Base-by-base conservation (phyloP, 1,140 invertebrate species). In the Heliconius hermathena region DNA sequence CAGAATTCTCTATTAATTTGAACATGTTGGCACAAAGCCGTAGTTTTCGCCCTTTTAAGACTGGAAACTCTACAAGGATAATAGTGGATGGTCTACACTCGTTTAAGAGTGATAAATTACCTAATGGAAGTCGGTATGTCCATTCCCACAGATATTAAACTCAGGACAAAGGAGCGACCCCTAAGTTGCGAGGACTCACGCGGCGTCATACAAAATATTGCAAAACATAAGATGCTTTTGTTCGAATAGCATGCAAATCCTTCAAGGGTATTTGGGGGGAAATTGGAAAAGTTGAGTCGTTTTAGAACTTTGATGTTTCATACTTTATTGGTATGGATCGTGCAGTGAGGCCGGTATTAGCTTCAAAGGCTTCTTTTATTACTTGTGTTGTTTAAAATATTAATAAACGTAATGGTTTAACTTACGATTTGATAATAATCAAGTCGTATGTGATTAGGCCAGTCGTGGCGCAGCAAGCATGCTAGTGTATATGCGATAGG, bases 91-190 rank as follows among this genome's bases (percentile, higher is more conserved):
- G 83, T 88, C 84, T 86, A 87, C 88, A 88, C 89, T 90, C 83
- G 89, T 91, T 94, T 93, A 93, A 93, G 91, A 93, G 93, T 94
- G 93, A 94, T 94, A 93, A 94, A 94, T 94, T 91, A 88, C 90
- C 87, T 80, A 93, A 92, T 91, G 90, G 89, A 81, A 92, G 86
- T 90, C 90, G 93, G 93, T 89, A 93, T 93, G 93, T 94, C 91
- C 88, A 93, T 94, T 94, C 93, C 93, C 93, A 94, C 93, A 94
- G 92, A 94, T 94, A 94, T 94, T 94, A 94, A 92, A 87, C 81
- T 83, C 78, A 73, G 86, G 82, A 94, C 93, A 94, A 94, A 88
- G 77, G 84, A 84, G 52, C 81, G 82, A 87, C 88, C 91, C 92
- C 86, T 81, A 85, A 85, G 83, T 87, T 85, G 79, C 76, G 71